A percentile compares a stretch with the other conserved stretches of the same genome.
These are phyloP conservation scores for Oreochromis spilurus DNA, from an alignment of 2,113 vertebrate species.

Conservation along the genomic window DNA sequence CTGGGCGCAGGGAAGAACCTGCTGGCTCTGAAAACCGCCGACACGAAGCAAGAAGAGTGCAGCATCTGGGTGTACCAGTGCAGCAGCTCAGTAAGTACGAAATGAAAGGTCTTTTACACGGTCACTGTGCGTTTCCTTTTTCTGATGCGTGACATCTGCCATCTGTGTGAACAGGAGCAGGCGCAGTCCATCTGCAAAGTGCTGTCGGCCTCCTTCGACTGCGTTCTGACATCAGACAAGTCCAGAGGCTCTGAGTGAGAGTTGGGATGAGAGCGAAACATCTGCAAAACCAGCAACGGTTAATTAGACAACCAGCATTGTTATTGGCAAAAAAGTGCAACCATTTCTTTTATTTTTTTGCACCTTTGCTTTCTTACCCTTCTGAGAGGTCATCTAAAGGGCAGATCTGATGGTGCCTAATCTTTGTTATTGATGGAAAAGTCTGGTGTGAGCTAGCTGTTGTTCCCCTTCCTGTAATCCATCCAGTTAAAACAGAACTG, in stretches of 20 bases:
- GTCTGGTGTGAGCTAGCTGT: background rate
- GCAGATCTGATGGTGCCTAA: background rate
- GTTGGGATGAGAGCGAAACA: background rate
- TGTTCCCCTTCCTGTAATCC: background rate
- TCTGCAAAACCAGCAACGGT: background rate
- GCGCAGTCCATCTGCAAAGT: conserved; percentile 97
- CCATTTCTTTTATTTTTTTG: background rate
- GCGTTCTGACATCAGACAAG: conserved; percentile 84
- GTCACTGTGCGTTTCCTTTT: background rate
- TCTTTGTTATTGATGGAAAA: background rate
- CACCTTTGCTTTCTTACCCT: background rate
- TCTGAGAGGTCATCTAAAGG: background rate
- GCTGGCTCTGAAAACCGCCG: conserved; percentile 90
- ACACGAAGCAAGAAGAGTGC: conserved; percentile 80
- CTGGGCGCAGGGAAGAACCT: conserved; percentile 91
- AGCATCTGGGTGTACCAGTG: conserved; percentile 98
- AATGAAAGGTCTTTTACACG: background rate
- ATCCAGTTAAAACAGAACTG: background rate
- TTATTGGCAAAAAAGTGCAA: background rate
- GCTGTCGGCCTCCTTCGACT: conserved; percentile 89
- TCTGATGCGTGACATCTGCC: background rate
- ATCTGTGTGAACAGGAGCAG: conserved; percentile 80
- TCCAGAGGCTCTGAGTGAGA: conserved; percentile 63
- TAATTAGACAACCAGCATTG: background rate
- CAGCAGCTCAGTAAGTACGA: conserved; percentile 82